phyloP scores from a whole-genome alignment of 1,140 invertebrate species.

The Penaeus indicus region DNA sequence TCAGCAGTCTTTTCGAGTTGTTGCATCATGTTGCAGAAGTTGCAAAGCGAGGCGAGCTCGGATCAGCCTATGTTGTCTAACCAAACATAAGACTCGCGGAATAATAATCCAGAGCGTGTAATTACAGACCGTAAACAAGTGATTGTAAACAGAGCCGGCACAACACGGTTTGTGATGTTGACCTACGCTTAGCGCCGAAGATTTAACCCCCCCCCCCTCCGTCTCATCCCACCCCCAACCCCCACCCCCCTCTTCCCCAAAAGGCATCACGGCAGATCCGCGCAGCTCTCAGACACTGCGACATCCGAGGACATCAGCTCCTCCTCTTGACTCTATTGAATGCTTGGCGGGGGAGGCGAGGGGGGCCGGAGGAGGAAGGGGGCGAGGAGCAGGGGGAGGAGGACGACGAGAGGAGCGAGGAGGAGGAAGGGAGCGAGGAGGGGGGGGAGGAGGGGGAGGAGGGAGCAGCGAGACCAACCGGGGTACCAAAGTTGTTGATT shows the following conservation, averaged over 20 bases:
- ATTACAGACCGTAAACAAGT: too few species aligned
- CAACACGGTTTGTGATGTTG: too few species aligned
- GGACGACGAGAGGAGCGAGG: not conserved
- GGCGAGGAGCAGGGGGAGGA: not conserved
- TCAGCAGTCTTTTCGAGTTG: too few species aligned
- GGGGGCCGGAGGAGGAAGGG: not conserved
- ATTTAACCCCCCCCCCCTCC: not conserved
- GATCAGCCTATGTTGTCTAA: too few species aligned
- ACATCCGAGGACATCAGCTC: conserved; percentile 59
- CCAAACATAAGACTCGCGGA: too few species aligned
- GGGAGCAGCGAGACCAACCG: conserved; percentile 32
- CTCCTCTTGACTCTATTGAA: conserved; percentile 58
- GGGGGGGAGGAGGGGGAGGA: not conserved
- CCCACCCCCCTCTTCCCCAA: not conserved
- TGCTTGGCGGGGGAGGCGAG: conserved; percentile 32
- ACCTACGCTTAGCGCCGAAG: not conserved
- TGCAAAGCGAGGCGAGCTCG: too few species aligned
- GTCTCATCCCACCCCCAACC: not conserved
- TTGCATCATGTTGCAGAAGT: too few species aligned
- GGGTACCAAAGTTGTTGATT: conserved; percentile 63
- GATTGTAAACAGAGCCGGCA: too few species aligned
- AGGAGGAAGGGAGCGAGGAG: not conserved
- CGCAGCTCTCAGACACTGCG: conserved; percentile 38
- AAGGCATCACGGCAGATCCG: conserved; percentile 29
- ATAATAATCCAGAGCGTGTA: too few species aligned